These are phyloP conservation scores for Nasonia longicornis DNA, from an alignment of 1,140 invertebrate genomes.

Conservation along the genomic window DNA sequence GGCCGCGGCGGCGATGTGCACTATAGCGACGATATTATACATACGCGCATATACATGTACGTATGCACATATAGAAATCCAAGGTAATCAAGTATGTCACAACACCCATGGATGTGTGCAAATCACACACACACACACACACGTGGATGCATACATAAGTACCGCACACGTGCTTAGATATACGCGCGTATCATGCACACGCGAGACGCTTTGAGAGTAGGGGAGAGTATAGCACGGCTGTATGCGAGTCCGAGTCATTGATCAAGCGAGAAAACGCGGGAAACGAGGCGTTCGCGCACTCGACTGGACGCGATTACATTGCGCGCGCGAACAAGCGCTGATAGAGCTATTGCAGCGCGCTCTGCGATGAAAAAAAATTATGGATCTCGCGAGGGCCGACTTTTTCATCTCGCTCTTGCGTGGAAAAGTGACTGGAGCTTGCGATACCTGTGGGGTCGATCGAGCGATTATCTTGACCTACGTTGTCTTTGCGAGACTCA, in stretches of 20 bases:
- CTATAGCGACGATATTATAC: background rate
- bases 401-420: background rate
- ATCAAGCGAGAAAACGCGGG: constrained; percentile 58
- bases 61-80: constrained; percentile 56
- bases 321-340: background rate
- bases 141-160: background rate
- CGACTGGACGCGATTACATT: constrained; percentile 1
- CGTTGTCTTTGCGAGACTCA: background rate
- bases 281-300: constrained; percentile 45
- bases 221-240: constrained; percentile 15
- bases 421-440: constrained; percentile 13
- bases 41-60: background rate
- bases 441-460: background rate
- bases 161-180: background rate
- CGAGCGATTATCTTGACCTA: constrained; percentile 22
- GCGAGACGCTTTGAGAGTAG: background rate
- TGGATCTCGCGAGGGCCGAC: background rate
- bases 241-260: constrained; percentile 55
- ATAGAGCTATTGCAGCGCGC: background rate
- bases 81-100: constrained; percentile 68
- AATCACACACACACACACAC: background rate
- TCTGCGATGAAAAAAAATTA: constrained; percentile 10
- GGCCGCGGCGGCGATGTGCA: background rate
- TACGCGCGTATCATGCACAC: background rate
- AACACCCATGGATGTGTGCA: constrained; percentile 47